Evolutionary conservation across 2,797 vertebrate genomes (phyloP).

Genomic region (Taenioides sp.): DNA sequence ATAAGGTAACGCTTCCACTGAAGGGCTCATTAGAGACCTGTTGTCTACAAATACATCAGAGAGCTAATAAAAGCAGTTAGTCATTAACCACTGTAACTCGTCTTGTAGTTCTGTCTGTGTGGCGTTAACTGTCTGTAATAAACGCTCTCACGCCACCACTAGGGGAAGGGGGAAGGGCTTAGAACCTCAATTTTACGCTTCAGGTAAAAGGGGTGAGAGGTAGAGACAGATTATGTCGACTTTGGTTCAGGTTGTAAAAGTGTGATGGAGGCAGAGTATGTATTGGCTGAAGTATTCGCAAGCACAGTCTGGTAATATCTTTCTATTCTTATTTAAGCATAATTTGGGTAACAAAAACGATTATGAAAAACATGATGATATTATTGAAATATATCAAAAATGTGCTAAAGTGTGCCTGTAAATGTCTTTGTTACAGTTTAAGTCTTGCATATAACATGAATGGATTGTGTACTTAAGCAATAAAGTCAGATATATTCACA

Average conservation of each 20-base stretch:
- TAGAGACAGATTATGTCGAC: slow-evolving; percentile 19
- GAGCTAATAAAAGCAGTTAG: not conserved
- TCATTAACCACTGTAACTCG: not conserved
- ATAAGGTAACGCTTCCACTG: not conserved
- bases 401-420: too few species aligned
- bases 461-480: too few species aligned
- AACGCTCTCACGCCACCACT: too few species aligned
- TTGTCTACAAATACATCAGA: not conserved
- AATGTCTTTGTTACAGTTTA: too few species aligned
- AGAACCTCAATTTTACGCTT: slow-evolving; percentile 53
- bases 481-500: too few species aligned
- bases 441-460: too few species aligned
- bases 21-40: not conserved
- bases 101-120: not conserved
- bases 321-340: too few species aligned
- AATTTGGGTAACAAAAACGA: too few species aligned
- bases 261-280: slow-evolving; percentile 1
- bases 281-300: slow-evolving; percentile 22
- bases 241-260: slow-evolving; percentile 30
- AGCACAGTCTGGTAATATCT: not conserved
- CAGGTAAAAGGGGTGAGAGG: slow-evolving; percentile 37
- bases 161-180: not conserved
- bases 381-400: too few species aligned
- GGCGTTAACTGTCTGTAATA: not conserved
- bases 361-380: too few species aligned